Percentiles rank a stretch among this genome's conserved stretches.
phyloP scores from a whole-genome alignment of 2,113 vertebrate species.

The Megaptera novaeangliae region DNA sequence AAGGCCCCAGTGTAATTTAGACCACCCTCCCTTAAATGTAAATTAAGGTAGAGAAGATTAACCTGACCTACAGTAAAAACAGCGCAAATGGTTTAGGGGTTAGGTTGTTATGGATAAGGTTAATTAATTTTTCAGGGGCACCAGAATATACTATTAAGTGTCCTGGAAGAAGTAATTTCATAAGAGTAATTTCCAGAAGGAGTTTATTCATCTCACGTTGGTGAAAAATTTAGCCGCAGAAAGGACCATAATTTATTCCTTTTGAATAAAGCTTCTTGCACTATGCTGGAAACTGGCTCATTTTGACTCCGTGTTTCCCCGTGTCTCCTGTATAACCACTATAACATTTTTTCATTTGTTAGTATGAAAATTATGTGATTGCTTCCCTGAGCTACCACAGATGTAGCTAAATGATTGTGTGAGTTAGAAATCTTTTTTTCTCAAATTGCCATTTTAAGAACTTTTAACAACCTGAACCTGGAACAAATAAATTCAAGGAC shows the following conservation, averaged over 20 bases:
- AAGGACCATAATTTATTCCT: constrained; percentile 28
- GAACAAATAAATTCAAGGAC: constrained; percentile 6
- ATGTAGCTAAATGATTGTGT: constrained; percentile 10
- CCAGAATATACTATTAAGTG: constrained; percentile 55
- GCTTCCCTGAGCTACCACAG: not conserved
- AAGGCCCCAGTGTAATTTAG: not conserved
- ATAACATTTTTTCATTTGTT: constrained; percentile 13
- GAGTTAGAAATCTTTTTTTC: not conserved
- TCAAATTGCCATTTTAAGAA: not conserved
- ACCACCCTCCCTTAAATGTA: constrained; percentile 17
- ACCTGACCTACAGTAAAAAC: constrained; percentile 36
- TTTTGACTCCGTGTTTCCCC: not conserved
- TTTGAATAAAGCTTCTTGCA: not conserved
- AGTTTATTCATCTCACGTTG: constrained; percentile 65
- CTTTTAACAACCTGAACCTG: not conserved
- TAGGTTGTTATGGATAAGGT: constrained; percentile 43
- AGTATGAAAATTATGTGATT: not conserved
- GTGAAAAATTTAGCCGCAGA: constrained; percentile 30
- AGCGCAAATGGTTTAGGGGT: constrained; percentile 37
- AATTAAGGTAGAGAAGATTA: constrained; percentile 48
- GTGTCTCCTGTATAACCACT: not conserved
- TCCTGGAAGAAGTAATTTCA: constrained; percentile 67
- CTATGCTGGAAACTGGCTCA: not conserved
- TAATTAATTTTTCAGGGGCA: constrained; percentile 70
- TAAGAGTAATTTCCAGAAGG: constrained; percentile 63